phyloP scores from a whole-genome alignment of 2,113 vertebrate species.

The Mastomys natalensis region DNA sequence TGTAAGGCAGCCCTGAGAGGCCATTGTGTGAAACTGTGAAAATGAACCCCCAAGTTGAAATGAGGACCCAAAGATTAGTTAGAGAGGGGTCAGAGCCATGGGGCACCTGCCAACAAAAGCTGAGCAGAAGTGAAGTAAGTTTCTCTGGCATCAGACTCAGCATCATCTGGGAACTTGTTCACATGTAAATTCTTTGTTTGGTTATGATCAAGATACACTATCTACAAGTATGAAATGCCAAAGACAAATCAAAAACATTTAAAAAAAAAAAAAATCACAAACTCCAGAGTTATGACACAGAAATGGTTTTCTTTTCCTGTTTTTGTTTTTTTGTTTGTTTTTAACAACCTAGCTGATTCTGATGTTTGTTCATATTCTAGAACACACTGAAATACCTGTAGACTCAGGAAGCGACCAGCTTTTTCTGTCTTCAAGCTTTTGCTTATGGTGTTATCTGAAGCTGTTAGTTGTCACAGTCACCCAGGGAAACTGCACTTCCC shows the following conservation, averaged over 20 bases:
- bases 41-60: background rate
- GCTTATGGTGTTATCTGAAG: background rate
- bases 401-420: background rate
- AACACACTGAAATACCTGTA: background rate
- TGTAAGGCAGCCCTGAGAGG: background rate
- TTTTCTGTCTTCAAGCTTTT: background rate
- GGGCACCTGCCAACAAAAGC: background rate
- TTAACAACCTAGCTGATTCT: background rate
- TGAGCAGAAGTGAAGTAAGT: background rate
- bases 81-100: background rate
- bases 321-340: background rate
- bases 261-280: constrained; percentile 1
- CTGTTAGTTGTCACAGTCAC: background rate
- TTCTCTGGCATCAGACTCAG: background rate
- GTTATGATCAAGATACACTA: background rate
- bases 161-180: background rate
- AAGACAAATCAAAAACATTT: background rate
- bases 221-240: background rate
- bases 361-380: background rate
- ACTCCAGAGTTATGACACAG: background rate
- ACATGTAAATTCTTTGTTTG: background rate
- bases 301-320: background rate
- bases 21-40: background rate
- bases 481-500: background rate
- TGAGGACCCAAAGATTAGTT: background rate